Conservation (phyloP, 2,797 vertebrate species). For the Pseudochromis fuscus region DNA sequence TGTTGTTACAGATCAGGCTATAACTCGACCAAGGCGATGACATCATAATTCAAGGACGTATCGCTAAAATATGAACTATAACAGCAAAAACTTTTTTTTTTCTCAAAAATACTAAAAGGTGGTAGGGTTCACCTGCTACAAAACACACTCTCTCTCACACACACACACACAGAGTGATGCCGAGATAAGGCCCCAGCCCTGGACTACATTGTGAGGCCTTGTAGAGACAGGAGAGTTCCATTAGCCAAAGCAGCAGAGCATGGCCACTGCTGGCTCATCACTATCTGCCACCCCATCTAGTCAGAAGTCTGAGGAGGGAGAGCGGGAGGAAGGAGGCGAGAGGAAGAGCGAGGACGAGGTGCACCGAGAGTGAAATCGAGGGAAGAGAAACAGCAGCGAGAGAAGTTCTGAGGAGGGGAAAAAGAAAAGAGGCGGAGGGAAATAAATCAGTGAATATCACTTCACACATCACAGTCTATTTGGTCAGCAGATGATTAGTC, state of each 20-base stretch:
- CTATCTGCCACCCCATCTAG: constrained; percentile 72
- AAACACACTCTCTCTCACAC: constrained; percentile 28
- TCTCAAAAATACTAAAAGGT: too few relatives aligned
- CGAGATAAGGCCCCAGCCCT: constrained; percentile 61
- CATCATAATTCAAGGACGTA: too few relatives aligned
- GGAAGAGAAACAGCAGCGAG: constrained; percentile 26
- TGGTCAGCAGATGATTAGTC: constrained; percentile 78
- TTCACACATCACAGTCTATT: constrained; percentile 74
- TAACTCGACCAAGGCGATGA: too few relatives aligned
- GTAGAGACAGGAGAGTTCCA: constrained; percentile 79
- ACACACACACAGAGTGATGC: constrained; percentile 48
- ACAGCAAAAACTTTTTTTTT: too few relatives aligned
- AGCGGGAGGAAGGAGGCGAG: constrained; percentile 11
- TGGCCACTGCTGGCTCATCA: constrained; percentile 83
- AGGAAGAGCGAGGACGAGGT: constrained; percentile 30
- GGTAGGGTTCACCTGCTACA: too few relatives aligned
- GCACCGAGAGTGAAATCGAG: constrained; percentile 36
- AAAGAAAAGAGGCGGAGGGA: constrained; percentile 34
- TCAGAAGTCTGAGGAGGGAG: constrained; percentile 53
- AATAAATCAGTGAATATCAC: constrained; percentile 74
- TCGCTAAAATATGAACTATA: too few relatives aligned
- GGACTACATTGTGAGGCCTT: constrained; percentile 73
- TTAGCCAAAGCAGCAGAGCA: constrained; percentile 80
- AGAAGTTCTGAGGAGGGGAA: constrained; percentile 40
- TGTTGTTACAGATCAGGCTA: too few relatives aligned